phyloP scores from a whole-genome alignment of 2,113 vertebrate genomes.

The Phalacrocorax aristotelis region DNA sequence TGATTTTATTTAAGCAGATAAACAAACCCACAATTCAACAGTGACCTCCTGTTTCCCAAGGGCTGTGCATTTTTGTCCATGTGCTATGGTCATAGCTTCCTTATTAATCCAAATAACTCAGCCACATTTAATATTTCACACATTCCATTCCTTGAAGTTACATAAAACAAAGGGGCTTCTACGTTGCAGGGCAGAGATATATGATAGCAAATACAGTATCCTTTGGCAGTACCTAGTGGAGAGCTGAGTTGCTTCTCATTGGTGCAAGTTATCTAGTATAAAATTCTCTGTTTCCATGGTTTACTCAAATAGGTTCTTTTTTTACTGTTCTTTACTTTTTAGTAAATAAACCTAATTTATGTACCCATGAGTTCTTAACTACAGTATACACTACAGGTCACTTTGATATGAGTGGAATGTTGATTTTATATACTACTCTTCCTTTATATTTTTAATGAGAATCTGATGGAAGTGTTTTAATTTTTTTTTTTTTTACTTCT shows the following conservation, averaged over 20 bases:
- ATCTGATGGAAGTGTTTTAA: background rate
- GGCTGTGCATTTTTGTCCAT: background rate
- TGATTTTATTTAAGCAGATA: background rate
- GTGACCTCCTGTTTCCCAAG: background rate
- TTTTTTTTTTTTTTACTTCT: too few species aligned
- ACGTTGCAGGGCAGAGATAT: background rate
- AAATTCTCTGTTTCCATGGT: background rate
- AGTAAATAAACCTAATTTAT: background rate
- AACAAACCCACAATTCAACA: background rate
- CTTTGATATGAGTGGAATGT: background rate
- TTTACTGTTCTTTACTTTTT: background rate
- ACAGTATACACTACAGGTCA: background rate
- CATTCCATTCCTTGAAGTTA: background rate
- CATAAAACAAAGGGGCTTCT: background rate
- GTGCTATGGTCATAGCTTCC: background rate
- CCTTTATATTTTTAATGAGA: background rate
- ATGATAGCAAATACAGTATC: background rate
- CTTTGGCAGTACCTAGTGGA: background rate
- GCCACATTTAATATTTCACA: background rate
- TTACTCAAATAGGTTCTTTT: background rate
- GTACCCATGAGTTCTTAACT: background rate
- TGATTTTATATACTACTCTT: background rate
- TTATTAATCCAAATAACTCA: background rate
- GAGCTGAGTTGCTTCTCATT: background rate
- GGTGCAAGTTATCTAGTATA: background rate